Evolutionary conservation across 2,797 vertebrate species (phyloP), one percentile per base, ranked within the genome.

Genomic region (Siniperca undulata): DNA sequence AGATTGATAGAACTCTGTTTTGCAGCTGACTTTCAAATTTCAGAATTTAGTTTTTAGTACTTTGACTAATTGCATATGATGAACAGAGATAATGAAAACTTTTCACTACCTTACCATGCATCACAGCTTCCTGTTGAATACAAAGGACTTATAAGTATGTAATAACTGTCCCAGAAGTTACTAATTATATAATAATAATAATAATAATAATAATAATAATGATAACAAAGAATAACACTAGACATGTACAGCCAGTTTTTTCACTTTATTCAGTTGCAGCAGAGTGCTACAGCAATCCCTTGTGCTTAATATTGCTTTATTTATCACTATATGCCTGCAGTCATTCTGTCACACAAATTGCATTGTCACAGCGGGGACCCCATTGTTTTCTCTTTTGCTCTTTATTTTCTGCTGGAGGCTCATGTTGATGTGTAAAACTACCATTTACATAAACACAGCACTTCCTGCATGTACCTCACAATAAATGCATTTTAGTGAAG

Each of bases 281-380:
- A 50, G 12, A 53, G 44, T 60, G 59, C n/a, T 11, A 27, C n/a
- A 34, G 58, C 7, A 56, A 4, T 71, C 44, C 6, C 1, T 16
- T 53, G 30, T 53, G 17, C 40, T 74, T 74, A 22, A 58, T 42
- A 70, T n/a, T 75, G n/a, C 44, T 74, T 55, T 64, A 62, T 61
- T 74, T 61, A 60, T 76, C 56, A 64, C 30, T 36, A 38, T 73
- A 76, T 79, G n/a, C 52, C 48, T 77, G 22, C 40, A 40, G 70
- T 66, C 13, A 70, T 69, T 80, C 58, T 77, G 64, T 46, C 44
- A 36, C 6, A 80, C 13, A 74, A 66, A 58, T 58, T 27, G 19
- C 5, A 11, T 50, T 44, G 22, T 64, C 53, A 42, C 11, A 40
- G 20, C 4, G 0, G 58, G 36, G 42, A 12, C 11, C 16, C 5